Conservation (phyloP, 1,140 invertebrate genomes). For the Euwallacea similis region DNA sequence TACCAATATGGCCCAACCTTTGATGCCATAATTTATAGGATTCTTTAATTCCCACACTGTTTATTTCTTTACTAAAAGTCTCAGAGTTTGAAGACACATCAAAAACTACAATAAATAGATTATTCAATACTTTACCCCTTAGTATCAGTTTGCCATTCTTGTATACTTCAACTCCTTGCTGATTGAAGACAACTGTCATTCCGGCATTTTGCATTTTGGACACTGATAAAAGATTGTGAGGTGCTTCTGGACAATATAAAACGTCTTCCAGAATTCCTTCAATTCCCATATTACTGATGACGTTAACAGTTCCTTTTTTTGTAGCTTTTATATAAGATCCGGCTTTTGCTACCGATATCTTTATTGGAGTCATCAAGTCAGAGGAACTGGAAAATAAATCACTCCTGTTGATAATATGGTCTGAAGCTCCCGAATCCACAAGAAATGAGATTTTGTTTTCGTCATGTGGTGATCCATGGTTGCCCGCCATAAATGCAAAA, state of each 20-base stretch:
- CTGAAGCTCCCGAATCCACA: conserved; percentile 1
- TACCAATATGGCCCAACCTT: too few relatives aligned
- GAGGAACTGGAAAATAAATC: not conserved
- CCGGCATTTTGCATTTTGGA: too few relatives aligned
- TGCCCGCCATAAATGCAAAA: not conserved
- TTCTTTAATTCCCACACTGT: too few relatives aligned
- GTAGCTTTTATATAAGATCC: not conserved
- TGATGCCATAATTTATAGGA: too few relatives aligned
- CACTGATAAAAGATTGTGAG: too few relatives aligned
- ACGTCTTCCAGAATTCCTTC: conserved; percentile 11
- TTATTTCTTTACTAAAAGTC: too few relatives aligned
- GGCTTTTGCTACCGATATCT: not conserved
- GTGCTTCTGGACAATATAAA: not conserved
- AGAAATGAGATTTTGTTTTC: conserved; percentile 1
- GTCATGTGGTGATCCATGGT: not conserved
- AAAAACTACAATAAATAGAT: too few relatives aligned
- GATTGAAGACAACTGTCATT: too few relatives aligned
- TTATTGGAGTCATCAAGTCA: not conserved
- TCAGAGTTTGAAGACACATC: too few relatives aligned
- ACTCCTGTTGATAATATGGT: conserved; percentile 1
- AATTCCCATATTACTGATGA: conserved; percentile 3
- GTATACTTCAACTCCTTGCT: too few relatives aligned
- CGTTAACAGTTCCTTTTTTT: conserved; percentile 2
- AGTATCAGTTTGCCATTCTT: too few relatives aligned
- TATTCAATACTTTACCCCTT: too few relatives aligned